phyloP scores from a whole-genome alignment of 2,797 vertebrate genomes.

The Eremophila alpestris region DNA sequence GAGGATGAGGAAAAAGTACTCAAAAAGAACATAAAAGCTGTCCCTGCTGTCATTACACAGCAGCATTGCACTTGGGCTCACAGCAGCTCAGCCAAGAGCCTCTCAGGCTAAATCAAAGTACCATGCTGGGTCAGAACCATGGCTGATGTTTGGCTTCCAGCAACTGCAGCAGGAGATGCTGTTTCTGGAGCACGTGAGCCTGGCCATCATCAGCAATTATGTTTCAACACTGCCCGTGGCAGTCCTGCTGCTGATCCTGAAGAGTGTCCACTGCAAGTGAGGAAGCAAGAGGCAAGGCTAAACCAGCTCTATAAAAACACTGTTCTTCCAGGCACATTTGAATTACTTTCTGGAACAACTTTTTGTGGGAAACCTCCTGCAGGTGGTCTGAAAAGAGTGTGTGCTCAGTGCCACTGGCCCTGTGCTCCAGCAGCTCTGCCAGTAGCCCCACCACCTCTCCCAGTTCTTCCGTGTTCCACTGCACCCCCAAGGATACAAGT shows the following conservation, averaged over 20 bases:
- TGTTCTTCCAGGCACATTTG: neutral
- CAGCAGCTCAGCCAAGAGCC: neutral
- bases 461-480: neutral
- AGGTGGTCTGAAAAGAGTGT: fast-evolving
- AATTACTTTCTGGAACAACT: neutral
- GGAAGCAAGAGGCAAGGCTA: neutral
- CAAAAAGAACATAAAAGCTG: neutral
- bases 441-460: neutral
- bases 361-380: neutral
- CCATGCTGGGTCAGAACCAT: neutral
- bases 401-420: fast-evolving
- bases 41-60: neutral
- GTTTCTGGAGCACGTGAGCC: fast-evolving
- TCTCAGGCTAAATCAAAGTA: neutral
- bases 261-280: neutral
- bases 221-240: neutral
- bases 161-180: neutral
- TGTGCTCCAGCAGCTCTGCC: fast-evolving
- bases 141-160: neutral
- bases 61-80: neutral
- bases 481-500: neutral
- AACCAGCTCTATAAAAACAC: neutral
- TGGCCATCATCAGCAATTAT: neutral
- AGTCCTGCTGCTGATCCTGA: neutral
- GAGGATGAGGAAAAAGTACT: neutral